Conservation (phyloP, 2,797 vertebrate genomes). For the Sus cebifrons region DNA sequence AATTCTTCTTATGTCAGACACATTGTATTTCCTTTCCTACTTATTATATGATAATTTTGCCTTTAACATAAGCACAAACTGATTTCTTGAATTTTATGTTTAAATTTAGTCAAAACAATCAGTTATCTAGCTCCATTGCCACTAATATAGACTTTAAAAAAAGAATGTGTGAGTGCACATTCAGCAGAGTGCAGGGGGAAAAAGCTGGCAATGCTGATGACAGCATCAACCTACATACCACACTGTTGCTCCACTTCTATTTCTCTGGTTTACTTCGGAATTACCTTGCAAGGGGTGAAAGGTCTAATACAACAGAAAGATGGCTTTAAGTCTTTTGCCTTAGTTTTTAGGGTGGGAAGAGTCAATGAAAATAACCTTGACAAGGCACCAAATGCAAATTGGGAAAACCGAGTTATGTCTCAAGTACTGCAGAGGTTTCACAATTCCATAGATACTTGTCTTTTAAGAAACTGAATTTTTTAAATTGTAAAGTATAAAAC, state of each 20-base stretch:
- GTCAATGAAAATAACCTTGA: not conserved
- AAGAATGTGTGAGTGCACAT: not conserved
- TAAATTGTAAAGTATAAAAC: not conserved
- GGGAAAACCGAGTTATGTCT: not conserved
- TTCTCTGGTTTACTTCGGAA: constrained; percentile 25
- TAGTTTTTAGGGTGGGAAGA: not conserved
- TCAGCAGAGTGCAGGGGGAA: not conserved
- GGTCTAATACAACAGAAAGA: not conserved
- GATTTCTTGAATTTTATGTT: constrained; percentile 45
- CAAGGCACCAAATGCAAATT: not conserved
- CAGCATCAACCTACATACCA: not conserved
- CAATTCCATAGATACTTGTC: not conserved
- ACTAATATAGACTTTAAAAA: constrained; percentile 44
- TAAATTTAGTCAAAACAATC: constrained; percentile 14
- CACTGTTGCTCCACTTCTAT: not conserved
- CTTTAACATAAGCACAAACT: not conserved
- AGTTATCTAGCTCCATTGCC: not conserved
- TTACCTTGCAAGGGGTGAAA: not conserved
- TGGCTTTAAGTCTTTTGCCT: not conserved
- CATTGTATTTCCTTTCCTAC: not conserved
- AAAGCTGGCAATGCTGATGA: not conserved
- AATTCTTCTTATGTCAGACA: not conserved
- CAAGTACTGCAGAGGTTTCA: not conserved
- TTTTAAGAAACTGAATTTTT: constrained; percentile 14
- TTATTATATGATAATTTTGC: constrained; percentile 35